phyloP scores from a whole-genome alignment of 1,140 invertebrate species.

The Harpegnathos saltator region DNA sequence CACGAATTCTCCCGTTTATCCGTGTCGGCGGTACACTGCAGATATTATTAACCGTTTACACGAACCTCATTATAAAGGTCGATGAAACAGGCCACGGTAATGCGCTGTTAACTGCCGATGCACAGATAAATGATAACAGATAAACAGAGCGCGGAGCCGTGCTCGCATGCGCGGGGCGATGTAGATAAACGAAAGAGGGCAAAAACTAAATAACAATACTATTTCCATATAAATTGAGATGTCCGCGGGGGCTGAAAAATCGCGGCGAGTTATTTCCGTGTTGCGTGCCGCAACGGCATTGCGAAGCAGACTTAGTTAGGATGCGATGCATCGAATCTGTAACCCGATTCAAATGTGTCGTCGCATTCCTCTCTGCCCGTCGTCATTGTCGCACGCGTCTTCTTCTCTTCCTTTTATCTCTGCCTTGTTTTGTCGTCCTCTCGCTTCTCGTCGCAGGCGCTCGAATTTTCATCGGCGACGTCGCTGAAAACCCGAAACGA shows the following conservation, averaged over 20 bases:
- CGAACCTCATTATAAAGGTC: conserved; percentile 40
- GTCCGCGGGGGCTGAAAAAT: conserved; percentile 64
- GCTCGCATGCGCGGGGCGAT: conserved; percentile 41
- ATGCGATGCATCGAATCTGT: conserved; percentile 50
- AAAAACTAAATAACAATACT: conserved; percentile 48
- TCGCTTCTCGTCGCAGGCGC: conserved; percentile 7
- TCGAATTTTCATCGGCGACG: conserved; percentile 66
- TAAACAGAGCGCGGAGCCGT: conserved; percentile 58
- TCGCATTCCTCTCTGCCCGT: conserved; percentile 11
- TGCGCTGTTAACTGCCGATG: conserved; percentile 50
- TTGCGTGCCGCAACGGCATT: conserved; percentile 50
- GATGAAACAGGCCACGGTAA: conserved; percentile 38
- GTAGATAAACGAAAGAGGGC: conserved; percentile 43
- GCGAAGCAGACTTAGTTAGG: conserved; percentile 10
- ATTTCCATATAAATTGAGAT: conserved; percentile 60
- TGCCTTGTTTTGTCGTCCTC: background rate
- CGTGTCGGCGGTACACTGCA: background rate
- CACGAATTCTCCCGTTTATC: no score
- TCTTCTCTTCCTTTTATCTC: background rate
- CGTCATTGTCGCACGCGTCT: background rate
- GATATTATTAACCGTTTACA: conserved; percentile 51
- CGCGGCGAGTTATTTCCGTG: conserved; percentile 56
- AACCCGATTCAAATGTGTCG: conserved; percentile 34
- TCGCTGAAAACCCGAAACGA: conserved; percentile 67
- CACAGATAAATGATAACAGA: conserved; percentile 67